Evolutionary conservation across 2,888 invertebrate genomes (phyloP), one percentile per base, ranked within the genome.

Genomic region (Aelia acuminata): DNA sequence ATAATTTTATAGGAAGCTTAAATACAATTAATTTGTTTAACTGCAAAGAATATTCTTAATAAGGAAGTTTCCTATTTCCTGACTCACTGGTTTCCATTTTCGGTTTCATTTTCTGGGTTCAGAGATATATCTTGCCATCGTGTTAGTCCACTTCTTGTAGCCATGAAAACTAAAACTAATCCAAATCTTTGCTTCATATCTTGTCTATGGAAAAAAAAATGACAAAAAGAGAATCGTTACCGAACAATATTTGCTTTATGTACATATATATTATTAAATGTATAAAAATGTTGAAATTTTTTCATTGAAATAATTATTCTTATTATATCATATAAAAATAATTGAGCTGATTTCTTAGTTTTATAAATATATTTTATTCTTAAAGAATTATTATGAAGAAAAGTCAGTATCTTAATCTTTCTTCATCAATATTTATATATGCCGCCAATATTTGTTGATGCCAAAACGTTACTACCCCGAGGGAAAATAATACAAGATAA

Each of bases 61-160:
- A 31, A 63, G 31, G 0, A 63, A 10, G 31, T 31, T 63, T 3
- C 31, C 31, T 31, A 63, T 31, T 63, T 80, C 18, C 50, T 87
- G 26, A 87, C 87, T 87, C 75, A 87, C 87, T 80, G 84, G 43
- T 39, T 75, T 48, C 75, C 49, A 87, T 87, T 87, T 87, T 87
- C 87, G 35, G 87, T 88, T 89, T 89, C 89, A 53, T 88, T 88
- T 84, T 90, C 90, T n/a, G 85, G 53, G 80, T 89, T 88, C n/a
- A 88, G 75, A 26, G 86, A 63, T 35, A 90, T 89, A 88, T 97
- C 96, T 91, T 97, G 96, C 97, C 98, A 98, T 89, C 98, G 94
- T 0, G 97, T 97, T 5, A 98, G 94, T 0, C 98, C 98, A 91
- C 97, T 97, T 92, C 97, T 96, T 0, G 98, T 98, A 80, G 98